Evolutionary conservation across 2,113 vertebrate species (phyloP).

Genomic region (Cardinalis cardinalis): DNA sequence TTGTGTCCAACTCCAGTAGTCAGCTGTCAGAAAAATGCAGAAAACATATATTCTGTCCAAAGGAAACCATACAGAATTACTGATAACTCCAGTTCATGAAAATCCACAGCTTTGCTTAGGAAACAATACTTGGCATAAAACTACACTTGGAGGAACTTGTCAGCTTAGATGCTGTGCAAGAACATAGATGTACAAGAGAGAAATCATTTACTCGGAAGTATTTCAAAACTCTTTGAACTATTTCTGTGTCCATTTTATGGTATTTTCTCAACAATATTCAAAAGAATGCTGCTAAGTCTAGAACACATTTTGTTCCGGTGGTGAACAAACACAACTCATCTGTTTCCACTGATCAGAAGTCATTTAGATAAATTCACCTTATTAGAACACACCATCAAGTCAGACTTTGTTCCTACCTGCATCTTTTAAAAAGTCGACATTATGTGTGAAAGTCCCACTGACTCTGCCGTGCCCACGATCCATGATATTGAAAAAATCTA

Average conservation of each 20-base stretch:
- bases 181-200: neutral
- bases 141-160: neutral
- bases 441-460: slow-evolving; percentile 66
- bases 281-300: neutral
- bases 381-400: neutral
- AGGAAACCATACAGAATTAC: neutral
- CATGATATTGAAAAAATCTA: slow-evolving; percentile 59
- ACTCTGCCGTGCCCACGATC: slow-evolving; percentile 23
- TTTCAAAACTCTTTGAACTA: neutral
- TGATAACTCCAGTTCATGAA: neutral
- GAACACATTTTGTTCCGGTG: neutral
- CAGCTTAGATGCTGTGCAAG: neutral
- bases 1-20: neutral
- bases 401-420: slow-evolving; percentile 69
- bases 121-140: neutral
- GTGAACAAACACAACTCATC: neutral
- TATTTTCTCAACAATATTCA: neutral
- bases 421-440: slow-evolving; percentile 52
- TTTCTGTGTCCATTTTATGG: neutral
- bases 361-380: neutral
- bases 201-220: neutral
- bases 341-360: neutral
- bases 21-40: neutral
- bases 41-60: neutral
- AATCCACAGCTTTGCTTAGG: neutral